Base-by-base conservation (phyloP, 2,797 vertebrate species). In the Poecilia picta region DNA sequence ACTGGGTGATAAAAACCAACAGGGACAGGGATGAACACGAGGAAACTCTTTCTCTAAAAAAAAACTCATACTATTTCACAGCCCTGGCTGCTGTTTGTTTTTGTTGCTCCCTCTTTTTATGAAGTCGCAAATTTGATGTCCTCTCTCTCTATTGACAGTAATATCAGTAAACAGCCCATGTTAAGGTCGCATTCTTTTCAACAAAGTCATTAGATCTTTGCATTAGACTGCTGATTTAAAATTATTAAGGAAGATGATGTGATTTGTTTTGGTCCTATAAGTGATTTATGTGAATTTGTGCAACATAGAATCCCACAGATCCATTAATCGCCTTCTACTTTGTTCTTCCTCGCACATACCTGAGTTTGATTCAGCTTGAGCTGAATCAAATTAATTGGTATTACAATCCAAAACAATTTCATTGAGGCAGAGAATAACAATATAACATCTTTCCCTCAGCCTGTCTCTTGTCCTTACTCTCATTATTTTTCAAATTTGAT, bases 371-470 rank as follows among this genome's bases (percentile, higher is more conserved):
- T 72, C 59, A 64, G 36, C 59, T 80, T 81, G 25, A 78, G 59
- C 5, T 66, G 36, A 81, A 80, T 83, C 41, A 45, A 10, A 88
- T 89, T 85, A 83, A 85, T 81, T 28, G 47, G 57, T 75, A 77
- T 78, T 59, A 79, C 74, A 76, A 47, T 81, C 79, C 25, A 31
- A 81, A 85, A 70, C 41, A 74, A 79, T 83, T 81, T 77, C 76
- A 71, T 77, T 16, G 77, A 57, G 39, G 23, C 1, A 20, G 64
- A 59, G 46, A 43, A 73, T 55, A 33, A 78, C 31, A 77, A 74
- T 68, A 18, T 72, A 76, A 68, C 74, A 25, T 43, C 13, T 45
- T 41, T 78, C 64, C 55, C 25, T 82, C 80, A 73, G 33, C 45
- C 57, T 76, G 64, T 76, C 47, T 33, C 11, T 73, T 62, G 71